Base-by-base conservation (phyloP, 2,797 vertebrate genomes). In the Anguilla anguilla region DNA sequence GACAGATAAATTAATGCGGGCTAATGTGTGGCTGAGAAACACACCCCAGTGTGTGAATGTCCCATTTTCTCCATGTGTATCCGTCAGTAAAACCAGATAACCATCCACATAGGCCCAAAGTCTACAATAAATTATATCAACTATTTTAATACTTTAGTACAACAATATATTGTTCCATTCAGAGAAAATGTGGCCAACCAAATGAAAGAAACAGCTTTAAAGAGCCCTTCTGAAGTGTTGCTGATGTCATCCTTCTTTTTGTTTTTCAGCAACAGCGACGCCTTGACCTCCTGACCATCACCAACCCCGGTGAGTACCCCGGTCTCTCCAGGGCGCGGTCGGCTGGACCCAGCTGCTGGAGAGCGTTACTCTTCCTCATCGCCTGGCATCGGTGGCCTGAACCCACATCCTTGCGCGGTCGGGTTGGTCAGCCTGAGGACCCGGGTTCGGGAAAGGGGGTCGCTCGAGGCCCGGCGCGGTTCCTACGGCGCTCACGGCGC, bases 271-370 rank as follows among this genome's bases (percentile, higher is more conserved):
- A 99, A 97, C 98, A 99, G 92, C 95, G 98, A 51, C 96, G 93
- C 84, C 96, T 99, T 85, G 98, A 99, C 93, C 97, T 99, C 89
- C 94, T 99, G 94, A 99, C 98, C 87, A 98, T 99, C 94, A 98
- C 98, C 96, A 99, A 95, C 95, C 95, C 97, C 0, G 96, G 98
- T 99, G 94, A 97, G 98, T 97, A 94, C 92, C 85, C 86, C 57
- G 9, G 35, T 87, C 59, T 79, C 49, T 81, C n/a, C 69, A 72
- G 31, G 15, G 28, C 15, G 53, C 74, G 35, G 51, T 11, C 51
- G 85, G 67, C 51, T 74, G 69, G 22, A 43, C 17, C 43, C 39
- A 49, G 19, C 15, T 25, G 6, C 39, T n/a, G 77, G 77, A 49
- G 77, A n/a, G 17, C 43, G 10, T 81, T 6, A 1, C 77, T 81